Evolutionary conservation across 2,888 invertebrate genomes (phyloP).

Genomic region (Erebia aethiops): DNA sequence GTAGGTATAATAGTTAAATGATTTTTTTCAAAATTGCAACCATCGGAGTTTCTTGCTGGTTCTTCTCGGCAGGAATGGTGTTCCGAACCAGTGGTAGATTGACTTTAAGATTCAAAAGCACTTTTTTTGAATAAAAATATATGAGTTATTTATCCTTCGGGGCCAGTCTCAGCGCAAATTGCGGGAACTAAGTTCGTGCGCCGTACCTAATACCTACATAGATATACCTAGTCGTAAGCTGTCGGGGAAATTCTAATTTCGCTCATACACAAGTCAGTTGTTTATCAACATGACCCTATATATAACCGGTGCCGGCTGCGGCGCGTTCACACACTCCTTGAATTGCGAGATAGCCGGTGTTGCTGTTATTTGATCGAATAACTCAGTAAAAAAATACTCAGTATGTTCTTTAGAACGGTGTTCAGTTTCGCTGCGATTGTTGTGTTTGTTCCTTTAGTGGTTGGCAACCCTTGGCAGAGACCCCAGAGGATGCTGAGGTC

Average conservation of each 20-base stretch:
- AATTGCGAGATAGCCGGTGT: slow-evolving; percentile 16
- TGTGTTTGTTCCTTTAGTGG: slow-evolving; percentile 44
- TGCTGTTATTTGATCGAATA: not conserved
- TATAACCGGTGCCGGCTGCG: slow-evolving; percentile 28
- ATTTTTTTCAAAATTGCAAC: too few species aligned
- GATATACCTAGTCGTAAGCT: not conserved
- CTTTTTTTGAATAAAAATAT: too few species aligned
- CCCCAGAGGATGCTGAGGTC: not conserved
- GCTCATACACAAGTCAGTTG: slow-evolving; percentile 17
- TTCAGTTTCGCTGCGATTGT: slow-evolving; percentile 50
- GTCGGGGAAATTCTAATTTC: slow-evolving; percentile 21
- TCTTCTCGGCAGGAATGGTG: too few species aligned
- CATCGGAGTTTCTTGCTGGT: too few species aligned
- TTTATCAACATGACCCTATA: slow-evolving; percentile 38
- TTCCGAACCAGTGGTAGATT: too few species aligned
- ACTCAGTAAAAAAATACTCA: slow-evolving; percentile 21
- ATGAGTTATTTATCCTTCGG: too few species aligned
- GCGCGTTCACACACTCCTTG: slow-evolving; percentile 30
- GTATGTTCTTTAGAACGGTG: slow-evolving; percentile 53
- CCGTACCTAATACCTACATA: not conserved
- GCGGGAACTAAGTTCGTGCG: too few species aligned
- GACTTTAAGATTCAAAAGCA: too few species aligned
- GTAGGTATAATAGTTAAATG: too few species aligned
- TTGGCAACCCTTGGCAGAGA: slow-evolving; percentile 47
- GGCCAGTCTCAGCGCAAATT: too few species aligned